A percentile compares a stretch with the other conserved stretches of the same genome.
phyloP scores from a whole-genome alignment of 2,888 invertebrate genomes.

The Campaea margaritaria region DNA sequence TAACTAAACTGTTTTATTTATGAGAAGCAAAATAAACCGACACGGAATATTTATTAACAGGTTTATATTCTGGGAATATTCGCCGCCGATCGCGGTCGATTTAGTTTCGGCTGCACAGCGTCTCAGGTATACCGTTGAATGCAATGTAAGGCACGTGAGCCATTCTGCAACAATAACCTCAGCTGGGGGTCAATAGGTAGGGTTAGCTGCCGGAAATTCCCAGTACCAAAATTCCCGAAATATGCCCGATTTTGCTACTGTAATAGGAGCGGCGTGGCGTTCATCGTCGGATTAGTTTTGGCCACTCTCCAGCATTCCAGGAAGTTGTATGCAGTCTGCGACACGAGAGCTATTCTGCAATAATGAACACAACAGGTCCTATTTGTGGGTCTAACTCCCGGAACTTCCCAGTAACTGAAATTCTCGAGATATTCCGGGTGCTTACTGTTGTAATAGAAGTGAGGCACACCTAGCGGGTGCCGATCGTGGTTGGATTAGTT shows the following conservation, averaged over 20 bases:
- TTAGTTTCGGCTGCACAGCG: constrained; percentile 34
- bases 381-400: neutral
- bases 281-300: constrained; percentile 32
- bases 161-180: constrained; percentile 12
- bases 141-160: constrained; percentile 28
- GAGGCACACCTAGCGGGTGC: neutral
- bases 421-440: too few species aligned
- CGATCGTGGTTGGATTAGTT: constrained; percentile 26
- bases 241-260: neutral
- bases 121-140: constrained; percentile 33
- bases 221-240: too few species aligned
- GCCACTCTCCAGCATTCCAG: constrained; percentile 35
- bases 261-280: neutral
- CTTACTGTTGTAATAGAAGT: neutral
- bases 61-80: too few species aligned
- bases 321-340: constrained; percentile 36
- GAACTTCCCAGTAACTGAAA: too few species aligned
- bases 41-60: too few species aligned
- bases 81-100: neutral
- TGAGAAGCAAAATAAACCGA: too few species aligned
- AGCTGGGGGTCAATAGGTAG: neutral
- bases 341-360: constrained; percentile 16
- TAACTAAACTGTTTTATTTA: too few species aligned
- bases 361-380: neutral
- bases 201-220: neutral